Evolutionary conservation across 2,797 vertebrate genomes (phyloP).

Genomic region (Oceanodroma leucorhoa): DNA sequence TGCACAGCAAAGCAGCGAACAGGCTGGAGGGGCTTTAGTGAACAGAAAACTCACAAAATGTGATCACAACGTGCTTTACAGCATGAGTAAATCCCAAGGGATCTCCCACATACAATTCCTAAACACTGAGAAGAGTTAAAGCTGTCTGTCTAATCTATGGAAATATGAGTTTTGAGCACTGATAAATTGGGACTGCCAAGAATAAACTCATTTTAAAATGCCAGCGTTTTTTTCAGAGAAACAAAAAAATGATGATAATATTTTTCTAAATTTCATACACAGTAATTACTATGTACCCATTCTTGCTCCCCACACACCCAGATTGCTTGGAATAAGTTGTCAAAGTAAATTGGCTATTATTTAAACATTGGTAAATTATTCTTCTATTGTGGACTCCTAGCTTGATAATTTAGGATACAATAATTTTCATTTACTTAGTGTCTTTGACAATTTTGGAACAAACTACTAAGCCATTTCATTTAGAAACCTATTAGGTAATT

Average conservation of each 20-base stretch:
- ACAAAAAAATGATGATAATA: constrained; percentile 11
- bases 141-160: constrained; percentile 45
- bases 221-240: background rate
- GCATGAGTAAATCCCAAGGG: constrained; percentile 48
- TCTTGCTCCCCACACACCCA: background rate
- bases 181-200: constrained; percentile 27
- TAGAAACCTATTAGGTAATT: constrained; percentile 61
- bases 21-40: constrained; percentile 66
- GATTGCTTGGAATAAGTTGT: constrained; percentile 65
- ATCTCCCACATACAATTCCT: constrained; percentile 40
- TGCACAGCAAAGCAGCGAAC: constrained; percentile 39
- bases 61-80: constrained; percentile 66
- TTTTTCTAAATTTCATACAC: constrained; percentile 50
- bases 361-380: constrained; percentile 70
- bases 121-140: constrained; percentile 57
- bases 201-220: constrained; percentile 52
- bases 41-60: constrained; percentile 69
- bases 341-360: constrained; percentile 68
- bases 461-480: constrained; percentile 41
- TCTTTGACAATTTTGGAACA: constrained; percentile 60
- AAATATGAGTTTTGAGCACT: constrained; percentile 34
- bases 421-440: constrained; percentile 64
- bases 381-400: constrained; percentile 51
- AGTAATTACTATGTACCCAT: constrained; percentile 41
- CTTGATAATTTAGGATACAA: constrained; percentile 34